Evolutionary conservation across 2,113 vertebrate species (phyloP).

Genomic region (Gallinago media): DNA sequence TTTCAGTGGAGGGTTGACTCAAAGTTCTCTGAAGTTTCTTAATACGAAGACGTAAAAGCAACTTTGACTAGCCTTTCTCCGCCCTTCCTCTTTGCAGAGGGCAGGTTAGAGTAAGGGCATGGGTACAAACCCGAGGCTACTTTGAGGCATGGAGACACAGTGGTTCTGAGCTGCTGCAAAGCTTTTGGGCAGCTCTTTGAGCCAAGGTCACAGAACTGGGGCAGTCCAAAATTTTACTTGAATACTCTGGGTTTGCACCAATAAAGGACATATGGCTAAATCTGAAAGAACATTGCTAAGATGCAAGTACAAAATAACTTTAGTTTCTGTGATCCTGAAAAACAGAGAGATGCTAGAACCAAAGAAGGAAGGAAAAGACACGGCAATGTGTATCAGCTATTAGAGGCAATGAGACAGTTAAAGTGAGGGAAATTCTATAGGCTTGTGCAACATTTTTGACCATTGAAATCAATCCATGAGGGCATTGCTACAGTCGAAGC

Average conservation of each 20-base stretch:
- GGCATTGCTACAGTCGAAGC: neutral
- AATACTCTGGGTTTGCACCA: neutral
- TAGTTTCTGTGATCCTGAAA: neutral
- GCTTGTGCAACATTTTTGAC: neutral
- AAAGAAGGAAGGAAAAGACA: neutral
- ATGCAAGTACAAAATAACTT: neutral
- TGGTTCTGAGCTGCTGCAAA: neutral
- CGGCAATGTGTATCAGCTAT: neutral
- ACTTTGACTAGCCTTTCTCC: neutral
- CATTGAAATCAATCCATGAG: neutral
- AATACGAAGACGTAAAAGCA: accelerated
- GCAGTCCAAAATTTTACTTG: neutral
- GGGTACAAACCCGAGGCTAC: neutral
- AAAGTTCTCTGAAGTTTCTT: neutral
- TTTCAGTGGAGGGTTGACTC: neutral
- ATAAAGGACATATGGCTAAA: neutral
- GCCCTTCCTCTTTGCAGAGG: neutral
- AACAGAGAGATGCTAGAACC: neutral
- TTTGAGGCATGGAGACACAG: neutral
- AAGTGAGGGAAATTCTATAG: neutral
- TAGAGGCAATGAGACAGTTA: neutral
- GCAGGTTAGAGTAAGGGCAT: neutral
- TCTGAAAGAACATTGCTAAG: neutral
- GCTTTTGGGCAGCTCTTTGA: neutral
- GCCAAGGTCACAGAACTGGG: neutral